phyloP scores from a whole-genome alignment of 2,888 invertebrate species.

The Meghimatium bilineatum region DNA sequence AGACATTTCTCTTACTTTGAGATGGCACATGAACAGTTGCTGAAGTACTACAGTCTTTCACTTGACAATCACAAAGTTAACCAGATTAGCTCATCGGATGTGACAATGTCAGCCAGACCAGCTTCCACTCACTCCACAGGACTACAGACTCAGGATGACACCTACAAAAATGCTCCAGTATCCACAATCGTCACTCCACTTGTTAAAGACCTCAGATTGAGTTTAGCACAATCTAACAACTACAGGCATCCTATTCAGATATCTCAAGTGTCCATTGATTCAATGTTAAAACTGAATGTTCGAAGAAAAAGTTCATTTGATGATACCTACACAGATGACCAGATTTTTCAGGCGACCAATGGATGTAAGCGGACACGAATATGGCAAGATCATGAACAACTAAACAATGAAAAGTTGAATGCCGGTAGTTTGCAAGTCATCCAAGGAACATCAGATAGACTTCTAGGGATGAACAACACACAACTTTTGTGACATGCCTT shows the following conservation, averaged over 20 bases:
- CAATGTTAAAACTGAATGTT: not conserved
- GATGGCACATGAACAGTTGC: conserved; percentile 19
- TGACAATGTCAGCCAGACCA: not conserved
- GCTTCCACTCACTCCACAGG: too few species aligned
- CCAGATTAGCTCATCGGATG: not conserved
- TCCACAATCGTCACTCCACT: not conserved
- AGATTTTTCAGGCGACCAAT: not conserved
- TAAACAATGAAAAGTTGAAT: too few species aligned
- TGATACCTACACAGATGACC: not conserved
- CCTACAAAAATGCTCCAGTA: not conserved
- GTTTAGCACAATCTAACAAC: not conserved
- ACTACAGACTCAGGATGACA: not conserved
- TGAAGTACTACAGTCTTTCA: conserved; percentile 5
- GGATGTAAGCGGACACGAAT: conserved; percentile 13
- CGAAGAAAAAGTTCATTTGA: conserved; percentile 28
- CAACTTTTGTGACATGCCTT: too few species aligned
- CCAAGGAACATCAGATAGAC: too few species aligned
- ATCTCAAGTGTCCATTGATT: not conserved
- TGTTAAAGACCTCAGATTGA: not conserved
- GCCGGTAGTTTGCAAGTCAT: too few species aligned
- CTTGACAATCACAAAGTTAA: not conserved
- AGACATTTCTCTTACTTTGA: conserved; percentile 16
- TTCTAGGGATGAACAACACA: too few species aligned
- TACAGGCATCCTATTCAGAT: too few species aligned
- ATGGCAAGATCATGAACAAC: not conserved